Percentiles rank a stretch among this genome's conserved stretches.
Conservation (phyloP, 2,797 vertebrate genomes). For the Adrianichthys oophorus region DNA sequence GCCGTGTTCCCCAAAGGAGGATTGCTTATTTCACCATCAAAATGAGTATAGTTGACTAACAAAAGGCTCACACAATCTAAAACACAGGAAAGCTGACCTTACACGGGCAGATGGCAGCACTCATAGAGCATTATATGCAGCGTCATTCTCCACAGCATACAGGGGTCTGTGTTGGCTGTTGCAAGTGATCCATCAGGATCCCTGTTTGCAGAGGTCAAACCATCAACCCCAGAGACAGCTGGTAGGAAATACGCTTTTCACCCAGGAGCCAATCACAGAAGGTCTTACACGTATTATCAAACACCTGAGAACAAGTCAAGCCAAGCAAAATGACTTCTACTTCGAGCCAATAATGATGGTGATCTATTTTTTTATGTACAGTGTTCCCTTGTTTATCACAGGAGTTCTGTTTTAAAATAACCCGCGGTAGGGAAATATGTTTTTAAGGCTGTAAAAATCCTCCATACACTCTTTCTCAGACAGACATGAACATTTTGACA, state of each 20-base stretch:
- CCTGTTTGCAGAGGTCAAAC: slow-evolving; percentile 69
- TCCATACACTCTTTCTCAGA: too few relatives aligned
- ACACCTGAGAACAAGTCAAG: slow-evolving; percentile 20
- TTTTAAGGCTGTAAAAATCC: too few relatives aligned
- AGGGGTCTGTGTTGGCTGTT: slow-evolving; percentile 43
- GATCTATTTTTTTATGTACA: not conserved
- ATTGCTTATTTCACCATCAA: slow-evolving; percentile 18
- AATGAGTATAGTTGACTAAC: not conserved
- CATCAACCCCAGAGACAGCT: slow-evolving; percentile 67
- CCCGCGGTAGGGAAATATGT: too few relatives aligned
- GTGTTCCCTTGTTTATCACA: not conserved
- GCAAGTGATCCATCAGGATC: slow-evolving; percentile 67
- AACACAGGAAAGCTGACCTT: slow-evolving; percentile 4
- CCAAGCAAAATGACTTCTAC: slow-evolving; percentile 2
- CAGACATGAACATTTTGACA: too few relatives aligned
- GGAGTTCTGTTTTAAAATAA: not conserved
- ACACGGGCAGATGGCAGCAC: slow-evolving; percentile 20
- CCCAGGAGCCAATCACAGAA: slow-evolving; percentile 63
- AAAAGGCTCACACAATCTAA: slow-evolving; percentile 1
- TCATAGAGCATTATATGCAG: slow-evolving; percentile 21
- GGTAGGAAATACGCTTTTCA: slow-evolving; percentile 57
- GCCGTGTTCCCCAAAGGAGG: not conserved
- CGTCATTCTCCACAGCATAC: slow-evolving; percentile 36
- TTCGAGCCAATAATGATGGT: not conserved
- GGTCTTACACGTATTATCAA: slow-evolving; percentile 37